phyloP scores from a whole-genome alignment of 2,797 vertebrate genomes.

The Eulemur rubriventer region DNA sequence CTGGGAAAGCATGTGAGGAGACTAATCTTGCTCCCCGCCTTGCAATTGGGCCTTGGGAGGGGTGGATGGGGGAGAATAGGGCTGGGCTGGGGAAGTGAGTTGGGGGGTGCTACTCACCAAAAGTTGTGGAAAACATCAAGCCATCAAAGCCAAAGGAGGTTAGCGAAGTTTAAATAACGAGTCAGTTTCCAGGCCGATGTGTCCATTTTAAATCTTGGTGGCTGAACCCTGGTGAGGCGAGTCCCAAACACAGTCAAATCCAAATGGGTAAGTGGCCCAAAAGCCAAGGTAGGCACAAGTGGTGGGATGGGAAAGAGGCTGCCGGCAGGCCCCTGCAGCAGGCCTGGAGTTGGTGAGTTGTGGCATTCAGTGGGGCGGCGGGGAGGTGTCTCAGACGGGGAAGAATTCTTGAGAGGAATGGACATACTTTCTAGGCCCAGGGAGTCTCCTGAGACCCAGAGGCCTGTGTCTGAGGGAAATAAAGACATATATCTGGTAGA shows the following conservation, averaged over 20 bases:
- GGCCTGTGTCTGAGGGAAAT: not conserved
- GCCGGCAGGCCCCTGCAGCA: no score
- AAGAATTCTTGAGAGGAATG: not conserved
- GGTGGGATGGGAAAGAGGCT: not conserved
- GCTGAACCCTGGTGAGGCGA: not conserved
- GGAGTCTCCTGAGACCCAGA: not conserved
- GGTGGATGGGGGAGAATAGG: not conserved
- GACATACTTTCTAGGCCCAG: not conserved
- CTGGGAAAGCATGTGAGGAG: not conserved
- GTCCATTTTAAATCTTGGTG: not conserved
- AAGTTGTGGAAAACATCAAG: not conserved
- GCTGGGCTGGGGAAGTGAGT: not conserved
- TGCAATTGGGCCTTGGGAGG: not conserved
- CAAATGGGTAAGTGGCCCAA: not conserved
- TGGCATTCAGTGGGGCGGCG: accelerated
- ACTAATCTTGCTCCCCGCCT: not conserved
- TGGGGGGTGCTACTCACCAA: accelerated
- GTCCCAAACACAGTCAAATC: not conserved
- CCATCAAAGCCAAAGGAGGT: not conserved
- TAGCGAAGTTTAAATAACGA: not conserved
- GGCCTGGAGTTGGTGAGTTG: not conserved
- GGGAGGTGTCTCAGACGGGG: no score
- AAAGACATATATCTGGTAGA: not conserved
- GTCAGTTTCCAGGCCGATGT: not conserved
- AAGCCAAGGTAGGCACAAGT: not conserved